These are phyloP conservation scores for Nudaria mundana DNA, from an alignment of 2,888 invertebrate species.

Conservation along the genomic window DNA sequence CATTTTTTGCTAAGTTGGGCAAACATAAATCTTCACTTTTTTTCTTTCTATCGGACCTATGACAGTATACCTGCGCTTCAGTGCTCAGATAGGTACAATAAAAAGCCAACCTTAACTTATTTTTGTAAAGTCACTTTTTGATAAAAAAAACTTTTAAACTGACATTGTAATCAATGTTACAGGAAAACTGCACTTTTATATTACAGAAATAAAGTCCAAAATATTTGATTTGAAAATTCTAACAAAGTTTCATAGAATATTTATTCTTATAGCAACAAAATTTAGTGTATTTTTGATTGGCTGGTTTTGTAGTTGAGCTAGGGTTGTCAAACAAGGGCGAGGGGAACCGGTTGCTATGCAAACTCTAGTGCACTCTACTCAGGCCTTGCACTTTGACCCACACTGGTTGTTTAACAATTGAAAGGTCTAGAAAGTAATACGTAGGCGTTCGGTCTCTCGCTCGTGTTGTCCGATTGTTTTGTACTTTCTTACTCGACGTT, in stretches of 20 bases:
- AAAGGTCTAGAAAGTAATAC: slow-evolving; percentile 7
- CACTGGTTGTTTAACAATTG: slow-evolving; percentile 6
- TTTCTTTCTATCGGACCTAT: slow-evolving; percentile 30
- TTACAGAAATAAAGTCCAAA: not conserved
- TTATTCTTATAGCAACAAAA: accelerated
- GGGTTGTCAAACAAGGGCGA: slow-evolving; percentile 37
- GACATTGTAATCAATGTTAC: slow-evolving; percentile 37
- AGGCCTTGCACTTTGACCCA: slow-evolving; percentile 16
- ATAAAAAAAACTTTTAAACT: slow-evolving; percentile 26
- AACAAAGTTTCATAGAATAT: slow-evolving; percentile 2
- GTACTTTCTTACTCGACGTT: not conserved
- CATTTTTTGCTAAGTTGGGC: slow-evolving; percentile 57
- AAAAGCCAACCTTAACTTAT: slow-evolving; percentile 11
- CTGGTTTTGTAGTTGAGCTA: no score
- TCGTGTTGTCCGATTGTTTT: slow-evolving; percentile 2
- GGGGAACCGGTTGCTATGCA: slow-evolving; percentile 58
- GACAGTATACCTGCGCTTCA: slow-evolving; percentile 45
- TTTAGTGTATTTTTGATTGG: no score
- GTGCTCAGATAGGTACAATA: slow-evolving; percentile 8
- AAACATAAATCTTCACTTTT: slow-evolving; percentile 58
- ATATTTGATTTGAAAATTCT: not conserved
- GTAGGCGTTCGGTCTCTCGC: not conserved
- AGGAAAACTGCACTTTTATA: slow-evolving; percentile 16
- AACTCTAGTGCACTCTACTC: slow-evolving; percentile 37
- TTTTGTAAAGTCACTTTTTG: not conserved